Evolutionary conservation across 2,888 invertebrate genomes (phyloP), one percentile per base, ranked within the genome.

Genomic region (Xanthia icteritia): DNA sequence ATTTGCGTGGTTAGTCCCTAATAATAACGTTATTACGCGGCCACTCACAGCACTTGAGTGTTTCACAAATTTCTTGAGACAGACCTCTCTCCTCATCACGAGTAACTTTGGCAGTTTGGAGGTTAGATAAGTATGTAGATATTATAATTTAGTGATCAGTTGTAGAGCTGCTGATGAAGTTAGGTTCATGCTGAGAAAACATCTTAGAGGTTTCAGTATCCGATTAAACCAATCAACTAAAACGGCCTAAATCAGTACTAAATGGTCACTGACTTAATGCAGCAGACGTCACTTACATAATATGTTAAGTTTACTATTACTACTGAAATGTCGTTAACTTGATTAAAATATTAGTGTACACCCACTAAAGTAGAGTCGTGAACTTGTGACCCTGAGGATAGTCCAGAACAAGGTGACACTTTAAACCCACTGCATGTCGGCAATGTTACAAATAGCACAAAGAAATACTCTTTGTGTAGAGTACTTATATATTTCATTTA

Each of bases 291-390:
- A 31, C 20, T 58, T n/a, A 23, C 54, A 11, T 51, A 54, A 2
- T 56, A 23, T 15, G n/a, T 51, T 2, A 60, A 73, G n/a, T 81
- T 73, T 42, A 76, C 31, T 78, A 60, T 73, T 42, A 76, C 31
- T 78, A 60, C 23, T 42, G 42, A 23, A 23, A 45, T 13, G 6
- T 42, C 42, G 15, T 81, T 51, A 81, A 60, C 15, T 51, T 60
- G n/a, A 51, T 73, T 60, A 51, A 20, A 73, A 81, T 80, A 60
- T n/a, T 61, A 42, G 77, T 73, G n/a, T 20, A 31, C 9, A 15
- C 15, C 15, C 39, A 60, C 17, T 73, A 54, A 74, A 80, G 45
- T 23, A 5, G 11, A 73, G 36, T 45, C 42, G 27, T 81, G 73
- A 73, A 81, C 42, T 31, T 4, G 20, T 60, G 81, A 81, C 31